Evolutionary conservation across 2,113 vertebrate genomes (phyloP).

Genomic region (Colaptes auratus): DNA sequence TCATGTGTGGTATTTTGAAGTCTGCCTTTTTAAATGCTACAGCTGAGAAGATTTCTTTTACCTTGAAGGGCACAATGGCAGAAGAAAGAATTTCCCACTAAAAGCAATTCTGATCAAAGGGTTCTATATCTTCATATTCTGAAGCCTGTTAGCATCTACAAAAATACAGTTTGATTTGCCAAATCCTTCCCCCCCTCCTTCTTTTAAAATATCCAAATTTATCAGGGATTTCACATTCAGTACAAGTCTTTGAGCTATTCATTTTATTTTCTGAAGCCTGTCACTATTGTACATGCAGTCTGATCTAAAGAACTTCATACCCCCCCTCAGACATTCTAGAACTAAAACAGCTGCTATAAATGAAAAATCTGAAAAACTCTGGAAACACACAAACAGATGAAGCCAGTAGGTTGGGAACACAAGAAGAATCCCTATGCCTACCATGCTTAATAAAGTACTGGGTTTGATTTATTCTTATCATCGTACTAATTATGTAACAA

Average conservation of each 20-base stretch:
- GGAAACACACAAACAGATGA: not conserved
- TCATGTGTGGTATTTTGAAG: constrained; percentile 18
- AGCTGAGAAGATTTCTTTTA: not conserved
- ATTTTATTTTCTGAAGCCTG: not conserved
- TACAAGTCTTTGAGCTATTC: not conserved
- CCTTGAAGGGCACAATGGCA: not conserved
- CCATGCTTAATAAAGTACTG: not conserved
- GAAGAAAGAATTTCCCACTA: constrained; percentile 26
- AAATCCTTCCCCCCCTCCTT: not conserved
- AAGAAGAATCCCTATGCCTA: not conserved
- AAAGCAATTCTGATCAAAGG: constrained; percentile 31
- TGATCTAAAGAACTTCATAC: constrained; percentile 1
- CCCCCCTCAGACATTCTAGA: not conserved
- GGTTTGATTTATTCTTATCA: constrained; percentile 12
- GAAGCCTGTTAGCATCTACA: not conserved
- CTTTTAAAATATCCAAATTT: not conserved
- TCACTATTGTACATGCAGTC: not conserved
- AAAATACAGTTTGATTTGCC: constrained; percentile 9
- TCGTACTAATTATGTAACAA: constrained; percentile 31
- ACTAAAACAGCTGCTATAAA: constrained; percentile 6
- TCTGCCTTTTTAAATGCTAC: not conserved
- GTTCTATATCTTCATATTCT: not conserved
- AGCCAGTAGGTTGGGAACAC: not conserved
- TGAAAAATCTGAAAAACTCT: not conserved
- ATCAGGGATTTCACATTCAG: not conserved